Conservation (phyloP, 2,888 invertebrate species). For the Pristionchus arcanus region DNA sequence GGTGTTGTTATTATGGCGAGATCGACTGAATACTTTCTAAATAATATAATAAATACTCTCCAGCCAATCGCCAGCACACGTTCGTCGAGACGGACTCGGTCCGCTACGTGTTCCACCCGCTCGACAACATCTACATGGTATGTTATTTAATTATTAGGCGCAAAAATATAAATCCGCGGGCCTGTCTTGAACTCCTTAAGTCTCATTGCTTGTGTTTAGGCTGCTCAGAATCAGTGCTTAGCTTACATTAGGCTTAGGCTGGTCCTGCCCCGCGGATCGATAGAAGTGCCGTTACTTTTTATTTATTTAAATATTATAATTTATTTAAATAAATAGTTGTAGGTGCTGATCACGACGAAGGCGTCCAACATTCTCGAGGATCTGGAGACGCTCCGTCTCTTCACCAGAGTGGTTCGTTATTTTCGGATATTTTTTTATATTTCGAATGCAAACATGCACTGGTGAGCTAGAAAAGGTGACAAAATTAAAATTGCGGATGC, state of each 20-base stretch:
- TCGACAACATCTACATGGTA: slow-evolving; percentile 97
- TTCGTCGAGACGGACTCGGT: slow-evolving; percentile 97
- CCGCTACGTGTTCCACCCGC: slow-evolving; percentile 95
- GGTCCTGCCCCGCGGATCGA: no score
- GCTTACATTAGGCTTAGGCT: no score
- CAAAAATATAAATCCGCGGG: no score
- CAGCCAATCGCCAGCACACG: slow-evolving; percentile 88
- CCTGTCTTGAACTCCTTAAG: neutral
- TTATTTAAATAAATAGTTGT: neutral
- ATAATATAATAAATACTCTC: slow-evolving; percentile 37
- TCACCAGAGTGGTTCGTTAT: slow-evolving; percentile 91
- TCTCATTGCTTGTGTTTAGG: neutral
- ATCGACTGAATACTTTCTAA: no score
- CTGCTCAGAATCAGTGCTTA: no score
- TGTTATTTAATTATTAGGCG: neutral
- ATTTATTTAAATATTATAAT: neutral
- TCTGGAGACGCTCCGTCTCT: slow-evolving; percentile 95
- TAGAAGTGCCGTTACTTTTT: no score
- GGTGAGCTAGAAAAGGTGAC: no score
- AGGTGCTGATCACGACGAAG: slow-evolving; percentile 85
- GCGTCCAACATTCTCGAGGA: slow-evolving; percentile 99
- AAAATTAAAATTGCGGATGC: no score
- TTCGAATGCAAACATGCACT: no score
- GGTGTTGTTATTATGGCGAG: no score
- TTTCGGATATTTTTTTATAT: neutral